phyloP scores from a whole-genome alignment of 2,797 vertebrate genomes.

The Scyliorhinus canicula region DNA sequence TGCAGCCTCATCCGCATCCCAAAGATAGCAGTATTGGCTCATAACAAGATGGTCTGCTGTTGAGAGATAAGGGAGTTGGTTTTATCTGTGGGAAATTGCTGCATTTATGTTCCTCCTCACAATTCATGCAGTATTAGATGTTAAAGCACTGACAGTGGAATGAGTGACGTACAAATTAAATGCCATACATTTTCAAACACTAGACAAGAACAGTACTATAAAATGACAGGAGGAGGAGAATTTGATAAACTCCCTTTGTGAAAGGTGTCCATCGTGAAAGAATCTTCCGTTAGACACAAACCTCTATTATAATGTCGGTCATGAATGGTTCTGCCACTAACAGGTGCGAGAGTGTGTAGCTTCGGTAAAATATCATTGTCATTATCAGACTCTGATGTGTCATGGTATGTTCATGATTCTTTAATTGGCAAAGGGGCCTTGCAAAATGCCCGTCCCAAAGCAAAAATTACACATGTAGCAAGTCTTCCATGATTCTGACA shows the following conservation, averaged over 20 bases:
- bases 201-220: no score
- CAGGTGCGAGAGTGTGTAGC: neutral
- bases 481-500: neutral
- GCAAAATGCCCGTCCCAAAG: neutral
- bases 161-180: no score
- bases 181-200: no score
- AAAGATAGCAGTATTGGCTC: neutral
- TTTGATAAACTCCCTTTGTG: neutral
- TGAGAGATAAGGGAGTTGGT: neutral
- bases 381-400: neutral
- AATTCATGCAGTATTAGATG: neutral
- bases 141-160: no score
- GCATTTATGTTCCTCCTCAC: neutral
- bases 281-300: neutral
- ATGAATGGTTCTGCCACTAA: neutral
- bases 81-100: neutral
- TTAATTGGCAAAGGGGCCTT: neutral
- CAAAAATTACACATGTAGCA: neutral
- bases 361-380: neutral
- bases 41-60: neutral
- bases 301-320: neutral
- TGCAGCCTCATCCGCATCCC: no score
- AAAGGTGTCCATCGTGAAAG: neutral
- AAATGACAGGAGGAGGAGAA: no score
- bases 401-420: neutral